Evolutionary conservation across 2,113 vertebrate genomes (phyloP).

Genomic region (Ophthalmolycus amberensis): DNA sequence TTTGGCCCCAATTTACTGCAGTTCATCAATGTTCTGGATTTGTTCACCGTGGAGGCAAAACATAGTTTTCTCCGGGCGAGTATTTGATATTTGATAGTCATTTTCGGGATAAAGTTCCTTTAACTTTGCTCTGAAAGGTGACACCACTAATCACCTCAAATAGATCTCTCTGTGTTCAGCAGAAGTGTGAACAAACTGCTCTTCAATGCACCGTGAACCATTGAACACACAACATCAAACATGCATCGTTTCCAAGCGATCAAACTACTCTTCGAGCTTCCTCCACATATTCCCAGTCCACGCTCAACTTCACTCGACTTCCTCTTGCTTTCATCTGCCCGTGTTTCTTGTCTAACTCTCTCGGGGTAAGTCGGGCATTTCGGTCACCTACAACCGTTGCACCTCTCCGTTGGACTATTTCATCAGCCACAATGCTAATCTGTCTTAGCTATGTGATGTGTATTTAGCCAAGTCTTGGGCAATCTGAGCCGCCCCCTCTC

Average conservation of each 20-base stretch:
- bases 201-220: neutral
- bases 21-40: neutral
- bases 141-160: neutral
- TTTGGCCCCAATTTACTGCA: no score
- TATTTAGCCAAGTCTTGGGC: constrained; percentile 20
- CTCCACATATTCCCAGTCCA: constrained; percentile 9
- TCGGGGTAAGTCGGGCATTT: neutral
- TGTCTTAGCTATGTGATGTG: constrained; percentile 13
- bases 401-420: constrained; percentile 44
- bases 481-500: constrained; percentile 1
- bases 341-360: constrained; percentile 13
- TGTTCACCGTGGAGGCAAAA: neutral
- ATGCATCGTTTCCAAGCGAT: constrained; percentile 15
- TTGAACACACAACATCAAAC: constrained; percentile 4
- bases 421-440: constrained; percentile 40
- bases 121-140: neutral
- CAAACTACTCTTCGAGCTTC: constrained; percentile 23
- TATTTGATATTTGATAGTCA: neutral
- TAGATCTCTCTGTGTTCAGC: neutral
- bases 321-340: constrained; percentile 43
- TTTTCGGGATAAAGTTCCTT: neutral
- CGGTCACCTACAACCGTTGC: constrained; percentile 46
- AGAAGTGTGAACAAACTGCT: neutral
- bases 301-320: constrained; percentile 30
- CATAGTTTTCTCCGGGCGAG: neutral